Percentiles rank a stretch among this genome's conserved stretches.
Conservation (phyloP, 2,113 vertebrate species). For the Erythrocercus mccallii region DNA sequence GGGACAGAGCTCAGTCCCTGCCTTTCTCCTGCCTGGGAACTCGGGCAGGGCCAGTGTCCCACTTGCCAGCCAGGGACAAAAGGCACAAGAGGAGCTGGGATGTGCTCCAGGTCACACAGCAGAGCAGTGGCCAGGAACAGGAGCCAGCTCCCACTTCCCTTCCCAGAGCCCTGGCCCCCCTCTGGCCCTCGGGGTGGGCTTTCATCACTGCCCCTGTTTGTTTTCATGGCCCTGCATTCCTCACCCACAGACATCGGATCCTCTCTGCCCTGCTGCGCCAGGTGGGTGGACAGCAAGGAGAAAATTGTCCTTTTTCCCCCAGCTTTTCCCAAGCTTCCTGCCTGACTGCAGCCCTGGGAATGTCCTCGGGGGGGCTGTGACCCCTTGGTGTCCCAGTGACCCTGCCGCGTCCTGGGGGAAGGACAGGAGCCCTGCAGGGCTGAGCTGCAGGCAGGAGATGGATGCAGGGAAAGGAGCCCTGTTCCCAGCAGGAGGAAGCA, state of each 20-base stretch:
- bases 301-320: neutral
- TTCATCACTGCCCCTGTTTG: constrained; percentile 38
- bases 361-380: neutral
- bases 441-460: neutral
- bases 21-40: constrained; percentile 41
- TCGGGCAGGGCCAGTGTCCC: neutral
- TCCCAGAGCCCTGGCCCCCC: constrained; percentile 16
- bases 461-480: neutral
- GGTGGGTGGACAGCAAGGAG: neutral
- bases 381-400: neutral
- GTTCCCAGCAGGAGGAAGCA: neutral
- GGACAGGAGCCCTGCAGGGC: neutral
- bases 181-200: neutral
- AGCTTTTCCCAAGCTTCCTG: neutral
- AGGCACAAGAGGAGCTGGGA: constrained; percentile 16
- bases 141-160: constrained; percentile 55
- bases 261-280: neutral
- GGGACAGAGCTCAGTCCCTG: neutral
- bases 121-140: constrained; percentile 42
- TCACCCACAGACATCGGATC: constrained; percentile 4
- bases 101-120: constrained; percentile 36
- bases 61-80: neutral
- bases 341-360: accelerated
- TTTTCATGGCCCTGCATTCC: neutral
- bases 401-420: neutral